Evolutionary conservation across 2,888 invertebrate genomes (phyloP), one percentile per base, ranked within the genome.

Genomic region (Allophyes oxyacanthae): DNA sequence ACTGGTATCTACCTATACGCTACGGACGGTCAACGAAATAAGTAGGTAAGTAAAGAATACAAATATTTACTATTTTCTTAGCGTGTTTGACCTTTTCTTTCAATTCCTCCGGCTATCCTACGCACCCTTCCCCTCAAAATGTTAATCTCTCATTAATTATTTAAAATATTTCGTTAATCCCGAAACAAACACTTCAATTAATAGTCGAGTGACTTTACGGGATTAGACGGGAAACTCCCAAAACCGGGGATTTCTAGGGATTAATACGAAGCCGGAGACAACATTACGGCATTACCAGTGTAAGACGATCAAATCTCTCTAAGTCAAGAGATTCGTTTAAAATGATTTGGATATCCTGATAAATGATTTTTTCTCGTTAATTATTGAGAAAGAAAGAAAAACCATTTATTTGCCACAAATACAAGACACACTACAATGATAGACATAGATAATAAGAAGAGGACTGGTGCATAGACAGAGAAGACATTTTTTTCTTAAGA

Each of bases 201-300:
- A 82, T 82, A 82, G 76, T 77, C 70, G 61, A 82, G 73, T 80
- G 79, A 80, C 81, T 83, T 81, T 74, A 65, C 60, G 60, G 78
- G 82, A 81, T 82, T 83, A 80, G 57, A 32, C 51, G 50, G 56
- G 55, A 50, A 71, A 64, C 66, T 73, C 71, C 64, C 57, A 43
- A 59, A 75, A 66, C 66, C 51, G 54, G 58, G 73, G 72, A 72
- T 78, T 78, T 70, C 28, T 54, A 52, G 34, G 63, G 78, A 81
- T 83, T 82, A 83, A 52, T 62, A 34, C 52, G 72, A 74, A 77
- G 72, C 64, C 60, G 58, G 70, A 79, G 75, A 81, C 75, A 79
- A 80, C 75, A 79, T 79, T 77, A 75, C 58, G 58, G 80, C 45
- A 77, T 82, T 82, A 82, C 76, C 77, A 71, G 55, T 75, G 79